Evolutionary conservation across 2,797 vertebrate genomes (phyloP), one percentile per base, ranked within the genome.

Genomic region (Anabas testudineus): DNA sequence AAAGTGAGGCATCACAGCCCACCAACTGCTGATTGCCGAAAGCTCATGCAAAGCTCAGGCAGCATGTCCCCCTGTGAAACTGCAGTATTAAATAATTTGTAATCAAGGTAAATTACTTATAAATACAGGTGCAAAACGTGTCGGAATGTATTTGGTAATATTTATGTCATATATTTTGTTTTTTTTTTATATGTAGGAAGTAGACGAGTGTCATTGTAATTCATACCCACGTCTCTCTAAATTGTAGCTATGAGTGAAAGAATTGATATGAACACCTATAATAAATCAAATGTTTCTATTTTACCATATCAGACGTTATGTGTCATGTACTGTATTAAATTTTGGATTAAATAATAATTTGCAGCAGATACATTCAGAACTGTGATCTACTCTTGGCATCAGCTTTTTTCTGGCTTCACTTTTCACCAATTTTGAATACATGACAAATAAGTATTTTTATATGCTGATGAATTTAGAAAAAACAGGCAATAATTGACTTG

Each of bases 71-170:
- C 43, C 21, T 52, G 28, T 74, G 64, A 68, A 67, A 39, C 48
- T 51, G 10, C 67, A 34, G 60, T 65, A 60, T 36, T 67, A 37
- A 37, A 36, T 57, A 24, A 64, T 80, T 70, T 80, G 34, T 63
- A 67, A 75, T 74, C 52, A 73, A 55, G 14, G 47, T 30, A 71
- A 57, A 49, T 55, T 63, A 39, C 42, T 77, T 36, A 26, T 36
- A 26, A 71, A 8, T 7, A 34, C 2, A 10, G 49, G 63, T 42
- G 45, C 32, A n/a, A 69, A 4, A 18, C 55, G 48, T 54, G n/a
- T 16, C 14, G 1, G 28, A 66, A 45, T n/a, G n/a, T n/a, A n/a
- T n/a, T n/a, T n/a, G 41, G 24, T 67, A 62, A 28, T 10, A 34
- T 7, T 53, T 14, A 43, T 18, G 49, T 13, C 28, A 28, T 8